Base-by-base conservation (phyloP, 2,113 vertebrate genomes). In the Thamnaconus septentrionalis region DNA sequence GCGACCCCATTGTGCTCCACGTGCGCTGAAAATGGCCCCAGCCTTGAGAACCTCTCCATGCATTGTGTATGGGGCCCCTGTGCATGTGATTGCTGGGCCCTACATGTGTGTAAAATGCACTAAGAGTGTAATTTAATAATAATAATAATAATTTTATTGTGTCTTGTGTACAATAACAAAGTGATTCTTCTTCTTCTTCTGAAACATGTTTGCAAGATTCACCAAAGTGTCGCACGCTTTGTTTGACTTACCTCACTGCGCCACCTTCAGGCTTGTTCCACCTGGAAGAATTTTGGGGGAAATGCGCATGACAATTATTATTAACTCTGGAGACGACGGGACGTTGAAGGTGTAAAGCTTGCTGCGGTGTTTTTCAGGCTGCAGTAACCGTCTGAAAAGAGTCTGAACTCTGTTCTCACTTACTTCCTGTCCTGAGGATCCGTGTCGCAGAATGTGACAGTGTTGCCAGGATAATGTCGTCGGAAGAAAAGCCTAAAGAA, bases 351-450 rank as follows among this genome's bases (percentile, higher is more conserved):
- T 52, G n/a, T 5, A 52, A 11, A 52, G 10, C 4, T 8, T 54
- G 3, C 39, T 41, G 39, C 18, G 56, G 3, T 8, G 3, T 11
- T 42, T 5, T 12, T 52, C 18, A 18, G 18, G 18, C n/a, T 11
- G 7, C 11, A 52, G 50, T n/a, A 45, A 5, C 4, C 44, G 44
- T 4, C 4, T 45, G 44, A 45, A 55, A 7, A 48, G 12, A 18
- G 51, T 12, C 41, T 45, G 12, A 51, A 3, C n/a, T 50, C 48
- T 11, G 8, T 50, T 10, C 0, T 7, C 8, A 94, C 96, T 94
- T 89, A 99, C 97, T 98, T 99, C 78, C 97, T 94, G 80, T 98
- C 95, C 88, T 99, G 96, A 61, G 97, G 95, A 75, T 99, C 97
- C 70, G 93, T 89, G 74, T 98, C 93, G 46, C 97, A 98, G 91